Conservation (phyloP, 2,888 invertebrate genomes). For the Carcina quercana region DNA sequence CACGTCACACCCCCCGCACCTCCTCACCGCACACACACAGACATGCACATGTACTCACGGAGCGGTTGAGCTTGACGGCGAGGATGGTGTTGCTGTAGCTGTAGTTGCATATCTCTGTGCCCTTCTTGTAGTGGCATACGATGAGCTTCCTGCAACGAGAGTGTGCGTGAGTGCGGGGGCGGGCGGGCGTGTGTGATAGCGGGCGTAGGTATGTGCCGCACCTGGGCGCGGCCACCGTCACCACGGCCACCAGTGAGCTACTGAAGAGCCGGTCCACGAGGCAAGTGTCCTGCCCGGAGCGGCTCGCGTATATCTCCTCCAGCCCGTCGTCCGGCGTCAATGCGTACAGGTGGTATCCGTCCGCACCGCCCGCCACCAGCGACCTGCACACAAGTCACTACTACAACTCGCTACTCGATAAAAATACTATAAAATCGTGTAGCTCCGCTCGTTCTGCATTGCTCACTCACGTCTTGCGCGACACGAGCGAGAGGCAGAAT, state of each 20-base stretch:
- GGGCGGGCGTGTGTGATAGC: neutral
- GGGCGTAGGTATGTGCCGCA: constrained; percentile 29
- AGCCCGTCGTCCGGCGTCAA: constrained; percentile 88
- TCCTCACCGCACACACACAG: neutral
- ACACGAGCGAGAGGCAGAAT: too few relatives aligned
- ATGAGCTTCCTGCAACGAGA: constrained; percentile 78
- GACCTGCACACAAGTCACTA: too few relatives aligned
- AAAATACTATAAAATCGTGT: too few relatives aligned
- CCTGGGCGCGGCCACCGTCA: constrained; percentile 92
- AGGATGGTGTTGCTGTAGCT: constrained; percentile 96
- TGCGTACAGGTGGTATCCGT: constrained; percentile 92
- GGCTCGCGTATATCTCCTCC: constrained; percentile 92
- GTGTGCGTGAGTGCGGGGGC: neutral
- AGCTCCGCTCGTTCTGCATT: too few relatives aligned
- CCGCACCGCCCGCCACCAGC: constrained; percentile 92
- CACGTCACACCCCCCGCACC: neutral
- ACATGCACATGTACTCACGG: constrained; percentile 70
- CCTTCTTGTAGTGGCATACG: constrained; percentile 98
- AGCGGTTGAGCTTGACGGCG: constrained; percentile 95
- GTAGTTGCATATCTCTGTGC: constrained; percentile 98
- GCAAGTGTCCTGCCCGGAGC: constrained; percentile 87
- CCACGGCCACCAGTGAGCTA: constrained; percentile 96
- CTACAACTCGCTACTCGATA: too few relatives aligned
- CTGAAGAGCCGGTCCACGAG: constrained; percentile 97
- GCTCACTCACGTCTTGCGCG: too few relatives aligned